Base-by-base conservation (phyloP, 2,797 vertebrate genomes). In the Coranthus polyacanthus region DNA sequence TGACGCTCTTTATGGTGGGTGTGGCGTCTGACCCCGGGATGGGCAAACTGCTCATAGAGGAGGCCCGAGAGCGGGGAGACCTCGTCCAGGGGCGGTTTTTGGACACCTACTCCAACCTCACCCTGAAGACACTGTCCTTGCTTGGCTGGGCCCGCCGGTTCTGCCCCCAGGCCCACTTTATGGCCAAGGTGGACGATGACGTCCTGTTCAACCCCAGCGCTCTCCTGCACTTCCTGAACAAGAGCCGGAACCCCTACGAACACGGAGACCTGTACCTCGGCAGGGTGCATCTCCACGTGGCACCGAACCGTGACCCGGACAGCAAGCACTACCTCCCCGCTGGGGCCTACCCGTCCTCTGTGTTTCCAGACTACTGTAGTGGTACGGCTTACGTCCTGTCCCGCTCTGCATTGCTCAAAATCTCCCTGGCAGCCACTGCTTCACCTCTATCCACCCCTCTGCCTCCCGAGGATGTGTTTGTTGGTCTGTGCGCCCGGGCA, bases 361-460 rank as follows among this genome's bases (percentile, higher is more conserved):
- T 89, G 4, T 96, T 95, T 16, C 96, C 96, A 0, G 95, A 95
- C 44, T 98, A 98, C 42, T 97, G 96, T 91, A 97, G 96, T 0
- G 97, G 97, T 7, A 95, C 95, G 0, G 91, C 95, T 0, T 98
- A 98, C 0, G 87, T 96, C 0, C 82, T 98, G 1, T 97, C 96
- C 0, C 88, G 82, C 6, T 92, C 92, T 0, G 94, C 93, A 0
- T 52, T 94, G 43, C 88, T 91, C 18, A 93, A 91, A 78, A 85
- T 96, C 0, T 82, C 93, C 20, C 84, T 95, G 45, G 92, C 82
- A 3, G 92, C 94, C 1, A 81, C 71, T 9, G 89, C 77, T 32
- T 88, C 74, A 17, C 68, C 66, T 50, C 61, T 83, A 57, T 92
- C 85, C 57, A 73, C 91, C 68, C 91, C 81, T 2, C 80, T 95